phyloP scores from a whole-genome alignment of 2,797 vertebrate genomes.

The Poeciliopsis paucimaculata region DNA sequence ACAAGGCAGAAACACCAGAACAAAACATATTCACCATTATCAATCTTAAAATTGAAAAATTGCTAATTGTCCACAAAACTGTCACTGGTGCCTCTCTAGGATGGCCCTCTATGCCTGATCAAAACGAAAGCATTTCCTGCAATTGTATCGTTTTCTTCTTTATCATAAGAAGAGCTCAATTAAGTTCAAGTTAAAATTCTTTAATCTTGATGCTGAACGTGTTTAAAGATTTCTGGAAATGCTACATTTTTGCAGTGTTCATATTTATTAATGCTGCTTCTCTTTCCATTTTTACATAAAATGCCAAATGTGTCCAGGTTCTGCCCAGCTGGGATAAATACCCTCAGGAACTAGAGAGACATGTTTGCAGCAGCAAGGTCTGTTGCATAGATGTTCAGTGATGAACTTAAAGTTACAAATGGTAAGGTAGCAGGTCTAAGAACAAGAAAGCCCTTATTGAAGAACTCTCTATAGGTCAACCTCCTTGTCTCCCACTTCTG shows the following conservation, averaged over 20 bases:
- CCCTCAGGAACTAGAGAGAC: not conserved
- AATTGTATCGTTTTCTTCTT: not conserved
- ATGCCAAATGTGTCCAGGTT: not conserved
- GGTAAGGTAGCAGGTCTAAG: not conserved
- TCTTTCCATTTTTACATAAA: not conserved
- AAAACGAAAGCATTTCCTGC: not conserved
- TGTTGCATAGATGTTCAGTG: not conserved
- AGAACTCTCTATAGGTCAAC: conserved; percentile 6
- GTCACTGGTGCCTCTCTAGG: not conserved
- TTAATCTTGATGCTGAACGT: not conserved
- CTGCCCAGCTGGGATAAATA: not conserved
- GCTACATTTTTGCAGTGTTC: not conserved
- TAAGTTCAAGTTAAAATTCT: not conserved
- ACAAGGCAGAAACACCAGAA: not conserved
- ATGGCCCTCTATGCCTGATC: not conserved
- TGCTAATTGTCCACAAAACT: not conserved
- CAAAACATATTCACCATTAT: not conserved
- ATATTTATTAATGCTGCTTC: not conserved
- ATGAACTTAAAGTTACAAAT: not conserved
- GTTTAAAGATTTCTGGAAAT: not conserved
- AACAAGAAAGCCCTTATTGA: conserved; percentile 15
- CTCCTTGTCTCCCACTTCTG: conserved; percentile 3
- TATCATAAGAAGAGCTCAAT: not conserved
- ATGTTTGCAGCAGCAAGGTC: conserved; percentile 1
- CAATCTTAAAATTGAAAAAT: not conserved